phyloP scores from a whole-genome alignment of 2,113 vertebrate genomes.

The Hippocampus abdominalis region DNA sequence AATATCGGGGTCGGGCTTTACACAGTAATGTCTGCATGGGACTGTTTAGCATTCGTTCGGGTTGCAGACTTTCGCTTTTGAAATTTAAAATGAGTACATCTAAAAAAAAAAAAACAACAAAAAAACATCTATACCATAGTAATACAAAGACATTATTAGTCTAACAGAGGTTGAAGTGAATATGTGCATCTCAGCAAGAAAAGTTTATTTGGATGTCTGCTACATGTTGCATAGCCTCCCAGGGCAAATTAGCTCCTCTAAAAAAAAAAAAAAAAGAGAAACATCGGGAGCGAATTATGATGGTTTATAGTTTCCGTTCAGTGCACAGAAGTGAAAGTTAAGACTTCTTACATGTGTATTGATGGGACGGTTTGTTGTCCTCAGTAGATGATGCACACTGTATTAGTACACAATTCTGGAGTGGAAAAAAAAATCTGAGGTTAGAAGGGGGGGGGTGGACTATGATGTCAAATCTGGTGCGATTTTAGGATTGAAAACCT shows the following conservation, averaged over 20 bases:
- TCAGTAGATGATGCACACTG: constrained; percentile 22
- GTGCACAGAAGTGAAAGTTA: constrained; percentile 42
- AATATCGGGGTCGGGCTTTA: constrained; percentile 46
- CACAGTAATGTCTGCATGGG: constrained; percentile 33
- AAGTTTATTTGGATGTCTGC: constrained; percentile 25
- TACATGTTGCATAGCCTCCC: constrained; percentile 38
- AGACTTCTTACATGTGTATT: constrained; percentile 16
- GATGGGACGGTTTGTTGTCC: constrained; percentile 20
- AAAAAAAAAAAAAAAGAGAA: background rate
- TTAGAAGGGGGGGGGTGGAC: too few species aligned
- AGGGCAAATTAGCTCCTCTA: constrained; percentile 38
- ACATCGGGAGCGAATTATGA: constrained; percentile 32
- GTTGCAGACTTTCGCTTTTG: constrained; percentile 9
- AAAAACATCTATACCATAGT: background rate
- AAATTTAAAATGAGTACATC: background rate
- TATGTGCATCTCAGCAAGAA: constrained; percentile 21
- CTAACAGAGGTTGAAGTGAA: constrained; percentile 54
- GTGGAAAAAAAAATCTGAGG: background rate
- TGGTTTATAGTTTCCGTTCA: constrained; percentile 18
- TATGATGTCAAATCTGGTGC: background rate
- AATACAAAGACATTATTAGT: background rate
- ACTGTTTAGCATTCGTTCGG: constrained; percentile 6
- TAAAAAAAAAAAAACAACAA: background rate
- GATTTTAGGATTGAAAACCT: background rate
- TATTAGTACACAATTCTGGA: constrained; percentile 31